Percentiles rank a stretch among this genome's conserved stretches.
phyloP scores from a whole-genome alignment of 2,797 vertebrate species.

The Leucoraja ocellata region DNA sequence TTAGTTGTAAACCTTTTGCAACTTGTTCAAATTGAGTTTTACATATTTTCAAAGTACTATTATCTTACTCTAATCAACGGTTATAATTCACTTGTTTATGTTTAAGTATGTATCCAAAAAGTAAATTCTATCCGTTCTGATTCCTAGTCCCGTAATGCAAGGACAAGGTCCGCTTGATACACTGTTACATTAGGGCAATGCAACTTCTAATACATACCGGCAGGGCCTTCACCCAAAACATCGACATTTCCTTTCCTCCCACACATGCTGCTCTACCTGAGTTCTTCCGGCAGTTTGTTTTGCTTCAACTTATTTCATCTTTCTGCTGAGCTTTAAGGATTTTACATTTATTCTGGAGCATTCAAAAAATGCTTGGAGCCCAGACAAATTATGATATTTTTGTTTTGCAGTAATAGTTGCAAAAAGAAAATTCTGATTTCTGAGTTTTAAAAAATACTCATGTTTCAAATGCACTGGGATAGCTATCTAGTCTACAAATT shows the following conservation, averaged over 20 bases:
- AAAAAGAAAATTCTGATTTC: background rate
- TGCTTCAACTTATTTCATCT: background rate
- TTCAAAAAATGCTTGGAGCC: background rate
- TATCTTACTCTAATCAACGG: background rate
- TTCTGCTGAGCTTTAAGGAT: background rate
- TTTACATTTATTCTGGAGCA: background rate
- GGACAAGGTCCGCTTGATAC: background rate
- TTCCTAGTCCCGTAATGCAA: background rate
- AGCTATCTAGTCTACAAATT: background rate
- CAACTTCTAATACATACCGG: no score
- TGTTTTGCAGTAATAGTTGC: background rate
- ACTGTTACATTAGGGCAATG: background rate
- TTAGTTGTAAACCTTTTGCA: background rate
- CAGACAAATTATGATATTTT: background rate
- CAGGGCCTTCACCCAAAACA: no score
- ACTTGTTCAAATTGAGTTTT: background rate
- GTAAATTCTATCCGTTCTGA: background rate
- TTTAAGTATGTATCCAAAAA: background rate
- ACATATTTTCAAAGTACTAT: background rate
- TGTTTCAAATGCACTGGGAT: background rate
- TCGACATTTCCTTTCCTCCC: no score
- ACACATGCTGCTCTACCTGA: no score
- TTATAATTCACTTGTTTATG: background rate
- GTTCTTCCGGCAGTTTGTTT: no score
- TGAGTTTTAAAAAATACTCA: background rate